Evolutionary conservation across 2,888 invertebrate genomes (phyloP), one percentile per base, ranked within the genome.

Genomic region (Orthosia gothica): DNA sequence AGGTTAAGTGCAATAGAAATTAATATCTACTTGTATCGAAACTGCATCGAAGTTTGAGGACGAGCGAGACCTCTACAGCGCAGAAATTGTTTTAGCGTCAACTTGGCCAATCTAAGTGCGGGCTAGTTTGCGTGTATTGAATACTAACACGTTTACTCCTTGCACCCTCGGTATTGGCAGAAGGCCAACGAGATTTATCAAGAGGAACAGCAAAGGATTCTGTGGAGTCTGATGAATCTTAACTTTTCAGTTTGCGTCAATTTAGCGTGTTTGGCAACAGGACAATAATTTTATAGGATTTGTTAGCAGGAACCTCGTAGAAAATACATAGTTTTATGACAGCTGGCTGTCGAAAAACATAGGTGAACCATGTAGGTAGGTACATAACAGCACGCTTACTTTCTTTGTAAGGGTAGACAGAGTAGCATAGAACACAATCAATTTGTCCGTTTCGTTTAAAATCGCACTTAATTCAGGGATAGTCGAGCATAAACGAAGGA

Each of bases 61-160:
- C 50, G 69, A 66, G 62, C 65, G 66, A 47, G 69, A 75, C 78
- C 71, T 54, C 67, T 54, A 45, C 75, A 59, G 55, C 68, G 68
- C 76, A 76, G 70, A 84, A 83, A 88, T 85, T 84, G 90, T 88
- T 87, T 87, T 76, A 83, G 73, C 70, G 66, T 61, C 66, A 88
- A 89, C 87, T 90, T 89, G 84, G 70, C 77, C 89, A 89, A 89
- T 90, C 86, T 87, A 83, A 84, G 81, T 84, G 84, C 80, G 76
- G 72, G 82, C 57, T 74, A 88, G 84, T 83, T 87, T 78, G 78
- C 67, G 79, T 79, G 84, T 73, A 81, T 81, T 73, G 84, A 86
- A 86, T 80, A 80, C 76, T 84, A 85, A 84, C 79, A 64, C 65
- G 76, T 77, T 82, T 84, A 65, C 55, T 59, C 16, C 55, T 45